Evolutionary conservation across 2,888 invertebrate genomes (phyloP), one percentile per base, ranked within the genome.

Genomic region (Ptilodon capucinus): DNA sequence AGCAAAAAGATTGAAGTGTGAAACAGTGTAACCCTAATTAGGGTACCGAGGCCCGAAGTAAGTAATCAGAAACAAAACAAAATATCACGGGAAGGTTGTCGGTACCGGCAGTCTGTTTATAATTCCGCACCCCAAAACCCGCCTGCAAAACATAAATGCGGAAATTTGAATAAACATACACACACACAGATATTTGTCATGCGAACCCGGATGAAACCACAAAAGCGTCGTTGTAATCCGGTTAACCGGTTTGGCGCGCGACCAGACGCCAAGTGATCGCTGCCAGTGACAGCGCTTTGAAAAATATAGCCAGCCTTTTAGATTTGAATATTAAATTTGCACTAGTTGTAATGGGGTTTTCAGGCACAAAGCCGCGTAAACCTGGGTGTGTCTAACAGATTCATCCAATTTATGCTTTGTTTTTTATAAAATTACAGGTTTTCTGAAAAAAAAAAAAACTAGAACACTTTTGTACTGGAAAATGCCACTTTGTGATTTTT

Each of bases 201-300:
- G 60, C 60, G 60, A 59, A 59, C 59, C 63, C 64, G 60, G 58
- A 60, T 57, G 60, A 65, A 74, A 76, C 76, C 75, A 67, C 79
- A 79, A 74, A 63, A 76, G 73, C 76, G 68, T 68, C 60, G 70
- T 63, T 74, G 71, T 81, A 79, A 81, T 81, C 76, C 67, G 74
- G 74, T 81, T 76, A 76, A 64, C 74, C 70, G 76, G 78, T 71
- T 75, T 79, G 72, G 61, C 76, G 76, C 76, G 65, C 67, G 65
- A 64, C 70, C 73, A 68, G 67, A 60, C 66, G 65, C 64, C 71
- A 64, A 71, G 70, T 64, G 75, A 69, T 62, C 61, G 44, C 68
- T 74, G 78, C 53, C 47, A 28, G 56, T 70, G 78, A 74, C 76
- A 76, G 70, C 54, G 63, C 54, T 54, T 50, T 51, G 60, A 63